phyloP scores from a whole-genome alignment of 2,888 invertebrate genomes.

The Amphipoea lucens region DNA sequence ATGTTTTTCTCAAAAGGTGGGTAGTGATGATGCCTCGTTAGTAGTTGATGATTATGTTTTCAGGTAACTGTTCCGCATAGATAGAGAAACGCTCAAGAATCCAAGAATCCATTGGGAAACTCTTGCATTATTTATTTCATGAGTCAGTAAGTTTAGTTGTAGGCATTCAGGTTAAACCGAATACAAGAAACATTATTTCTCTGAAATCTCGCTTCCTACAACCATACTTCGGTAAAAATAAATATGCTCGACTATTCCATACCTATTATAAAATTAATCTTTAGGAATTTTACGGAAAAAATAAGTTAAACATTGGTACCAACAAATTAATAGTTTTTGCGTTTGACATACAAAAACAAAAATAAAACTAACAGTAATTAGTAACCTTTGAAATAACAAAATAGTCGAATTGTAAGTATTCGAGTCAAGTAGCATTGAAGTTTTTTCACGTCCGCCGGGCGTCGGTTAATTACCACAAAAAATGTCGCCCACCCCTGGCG shows the following conservation, averaged over 20 bases:
- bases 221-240: not conserved
- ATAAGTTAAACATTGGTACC: not conserved
- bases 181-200: not conserved
- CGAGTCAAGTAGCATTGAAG: constrained; percentile 60
- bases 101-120: not conserved
- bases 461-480: constrained; percentile 85
- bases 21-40: constrained; percentile 42
- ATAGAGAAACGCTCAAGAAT: not conserved
- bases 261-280: not conserved
- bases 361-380: constrained; percentile 61
- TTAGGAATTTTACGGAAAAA: not conserved
- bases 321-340: constrained; percentile 2
- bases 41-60: constrained; percentile 8
- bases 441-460: constrained; percentile 63
- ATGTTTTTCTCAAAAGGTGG: constrained; percentile 27
- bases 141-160: not conserved
- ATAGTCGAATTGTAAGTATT: constrained; percentile 56
- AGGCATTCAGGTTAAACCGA: not conserved
- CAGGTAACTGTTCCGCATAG: not conserved
- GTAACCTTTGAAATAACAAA: constrained; percentile 66
- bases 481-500: constrained; percentile 83
- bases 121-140: not conserved
- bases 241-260: not conserved
- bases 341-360: constrained; percentile 9
- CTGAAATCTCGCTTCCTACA: not conserved